phyloP scores from a whole-genome alignment of 2,888 invertebrate genomes.

The Ecliptopera silaceata region DNA sequence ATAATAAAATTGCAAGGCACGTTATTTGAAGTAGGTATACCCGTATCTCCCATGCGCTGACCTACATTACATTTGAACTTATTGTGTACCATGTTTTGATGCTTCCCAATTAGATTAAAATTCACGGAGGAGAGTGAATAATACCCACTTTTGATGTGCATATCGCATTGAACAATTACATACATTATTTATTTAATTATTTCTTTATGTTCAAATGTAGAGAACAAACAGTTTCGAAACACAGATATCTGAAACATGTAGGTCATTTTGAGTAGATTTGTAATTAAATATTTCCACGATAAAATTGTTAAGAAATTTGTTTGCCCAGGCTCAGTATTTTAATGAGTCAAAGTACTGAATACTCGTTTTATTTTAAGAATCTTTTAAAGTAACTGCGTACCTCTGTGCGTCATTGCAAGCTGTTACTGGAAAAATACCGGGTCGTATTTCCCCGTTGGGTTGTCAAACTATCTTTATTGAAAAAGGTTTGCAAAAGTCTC shows the following conservation, averaged over 20 bases:
- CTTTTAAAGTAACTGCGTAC: neutral
- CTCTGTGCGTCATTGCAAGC: neutral
- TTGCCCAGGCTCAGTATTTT: conserved; percentile 45
- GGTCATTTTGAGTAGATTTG: neutral
- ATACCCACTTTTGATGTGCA: too few species aligned
- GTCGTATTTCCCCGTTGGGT: too few species aligned
- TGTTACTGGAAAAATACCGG: too few species aligned
- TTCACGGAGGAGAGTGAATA: neutral
- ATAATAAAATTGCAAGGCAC: too few species aligned
- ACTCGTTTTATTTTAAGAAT: neutral
- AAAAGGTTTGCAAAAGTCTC: too few species aligned
- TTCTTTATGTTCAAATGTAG: neutral
- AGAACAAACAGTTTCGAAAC: neutral
- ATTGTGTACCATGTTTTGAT: neutral
- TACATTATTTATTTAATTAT: neutral
- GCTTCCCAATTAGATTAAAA: neutral
- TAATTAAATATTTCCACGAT: conserved; percentile 27
- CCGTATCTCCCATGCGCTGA: neutral
- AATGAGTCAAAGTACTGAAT: conserved; percentile 38
- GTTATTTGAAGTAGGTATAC: too few species aligned
- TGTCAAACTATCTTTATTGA: too few species aligned
- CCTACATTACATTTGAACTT: neutral
- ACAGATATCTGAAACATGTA: conserved; percentile 9
- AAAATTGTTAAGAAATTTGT: conserved; percentile 35
- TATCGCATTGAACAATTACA: too few species aligned